These are phyloP conservation scores for Apodemus sylvaticus DNA, from an alignment of 2,113 vertebrate genomes.

Conservation along the genomic window DNA sequence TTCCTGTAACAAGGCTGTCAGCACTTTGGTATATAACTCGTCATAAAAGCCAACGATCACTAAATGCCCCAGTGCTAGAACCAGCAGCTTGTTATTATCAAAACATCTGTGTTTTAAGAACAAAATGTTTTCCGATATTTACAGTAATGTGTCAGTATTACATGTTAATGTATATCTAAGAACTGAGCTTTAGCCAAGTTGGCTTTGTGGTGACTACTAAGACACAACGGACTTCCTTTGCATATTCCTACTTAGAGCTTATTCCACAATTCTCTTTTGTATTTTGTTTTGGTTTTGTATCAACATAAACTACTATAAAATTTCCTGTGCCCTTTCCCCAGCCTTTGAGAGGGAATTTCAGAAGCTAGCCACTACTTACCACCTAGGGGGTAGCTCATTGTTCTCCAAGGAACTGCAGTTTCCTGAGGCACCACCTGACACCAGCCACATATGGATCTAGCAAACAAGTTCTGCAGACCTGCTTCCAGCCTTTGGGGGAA, in stretches of 20 bases:
- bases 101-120: constrained; percentile 84
- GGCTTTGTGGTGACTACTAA: constrained; percentile 67
- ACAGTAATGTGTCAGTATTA: constrained; percentile 82
- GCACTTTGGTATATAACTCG: constrained; percentile 92
- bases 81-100: constrained; percentile 91
- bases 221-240: background rate
- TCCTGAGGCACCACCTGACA: no score
- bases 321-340: background rate
- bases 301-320: background rate
- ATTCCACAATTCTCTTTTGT: background rate
- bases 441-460: no score
- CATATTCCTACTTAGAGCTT: constrained; percentile 4
- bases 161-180: constrained; percentile 73
- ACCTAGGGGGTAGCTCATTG: no score
- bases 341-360: no score
- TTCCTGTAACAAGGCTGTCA: constrained; percentile 92
- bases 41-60: constrained; percentile 93
- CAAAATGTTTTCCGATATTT: constrained; percentile 82
- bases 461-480: no score
- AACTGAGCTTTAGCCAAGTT: constrained; percentile 79
- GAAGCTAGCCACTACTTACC: no score
- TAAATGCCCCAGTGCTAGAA: constrained; percentile 87
- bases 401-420: no score
- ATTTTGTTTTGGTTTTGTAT: background rate
- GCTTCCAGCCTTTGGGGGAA: no score